Conservation (phyloP, 2,797 vertebrate genomes). For the Threskiornis aethiopicus region DNA sequence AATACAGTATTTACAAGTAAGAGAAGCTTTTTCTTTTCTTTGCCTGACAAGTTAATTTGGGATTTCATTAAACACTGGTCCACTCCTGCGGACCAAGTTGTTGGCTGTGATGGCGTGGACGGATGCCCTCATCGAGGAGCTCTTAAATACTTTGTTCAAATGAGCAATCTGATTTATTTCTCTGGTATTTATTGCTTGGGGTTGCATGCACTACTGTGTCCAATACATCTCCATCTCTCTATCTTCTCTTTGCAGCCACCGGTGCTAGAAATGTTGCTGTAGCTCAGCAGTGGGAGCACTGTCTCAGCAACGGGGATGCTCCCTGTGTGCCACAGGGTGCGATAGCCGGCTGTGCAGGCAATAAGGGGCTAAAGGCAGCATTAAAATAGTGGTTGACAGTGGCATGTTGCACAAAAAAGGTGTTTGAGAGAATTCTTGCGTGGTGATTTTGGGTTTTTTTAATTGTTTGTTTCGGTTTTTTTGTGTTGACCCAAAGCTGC, state of each 20-base stretch:
- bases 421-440: neutral
- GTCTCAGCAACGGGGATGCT: neutral
- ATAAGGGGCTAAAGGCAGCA: neutral
- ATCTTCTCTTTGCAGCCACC: neutral
- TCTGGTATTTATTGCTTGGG: neutral
- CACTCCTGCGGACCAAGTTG: fast-evolving
- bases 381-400: neutral
- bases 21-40: neutral
- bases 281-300: neutral
- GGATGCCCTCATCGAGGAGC: neutral
- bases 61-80: neutral
- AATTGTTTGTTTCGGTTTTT: neutral
- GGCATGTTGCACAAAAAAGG: neutral
- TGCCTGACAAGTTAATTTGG: neutral
- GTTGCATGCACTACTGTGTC: neutral
- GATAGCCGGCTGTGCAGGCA: fast-evolving
- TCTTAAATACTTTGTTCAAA: neutral
- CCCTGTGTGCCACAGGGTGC: fast-evolving
- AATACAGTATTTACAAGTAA: neutral
- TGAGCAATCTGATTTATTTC: neutral
- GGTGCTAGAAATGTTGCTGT: neutral
- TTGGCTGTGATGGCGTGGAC: fast-evolving
- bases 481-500: neutral
- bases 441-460: neutral
- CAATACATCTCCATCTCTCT: neutral